Base-by-base conservation (phyloP, 92 coral and sea anemone species). In the Diadumene lineata region DNA sequence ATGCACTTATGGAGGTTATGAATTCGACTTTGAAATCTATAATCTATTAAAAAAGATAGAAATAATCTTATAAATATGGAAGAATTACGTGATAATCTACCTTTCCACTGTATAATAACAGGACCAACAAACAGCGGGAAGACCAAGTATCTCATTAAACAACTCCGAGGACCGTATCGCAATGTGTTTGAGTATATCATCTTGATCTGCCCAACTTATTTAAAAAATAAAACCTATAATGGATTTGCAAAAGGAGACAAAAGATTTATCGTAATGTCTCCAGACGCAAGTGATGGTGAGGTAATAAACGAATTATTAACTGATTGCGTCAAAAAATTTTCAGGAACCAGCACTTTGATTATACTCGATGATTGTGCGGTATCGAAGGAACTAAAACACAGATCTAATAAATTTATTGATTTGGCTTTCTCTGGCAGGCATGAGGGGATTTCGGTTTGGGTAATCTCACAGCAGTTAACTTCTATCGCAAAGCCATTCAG, bases 1-100 rank as follows among this genome's bases (percentile, higher is more conserved):
- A 82, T 33, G 82, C 87, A 18, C 13, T 81, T 44, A 75, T 81
- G 81, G 86, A 75, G 62, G 57, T 81, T 29, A 75, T 50, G 81
- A 81, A 81, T 34, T 73, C 81, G 1, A 81, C 50, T 56, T 53
- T 81, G 7, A 3, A 23, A 10, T 0, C 75, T 0, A 66, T 81
- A 0, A 56, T 51, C 68, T 81, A 74, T 43, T 81, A 74, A 27
- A 46, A 48, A 63, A 8, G 1, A 0, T 3, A 17, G 1, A 50
- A 1, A 7, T 7, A 43, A 13, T 11, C 21, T 28, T 0, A 22
- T 34, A 30, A 31, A 10, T 31, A 80, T 80, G 85, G 68, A 80
- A 63, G 79, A 71, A 21, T 29, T 79, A 60, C 55, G 27, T 27
- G 60, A 70, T 21, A 26, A 79, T 48, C 1, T 27, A 32, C 69